Evolutionary conservation across 2,113 vertebrate species (phyloP).

Genomic region (Micronycteris hirsuta): DNA sequence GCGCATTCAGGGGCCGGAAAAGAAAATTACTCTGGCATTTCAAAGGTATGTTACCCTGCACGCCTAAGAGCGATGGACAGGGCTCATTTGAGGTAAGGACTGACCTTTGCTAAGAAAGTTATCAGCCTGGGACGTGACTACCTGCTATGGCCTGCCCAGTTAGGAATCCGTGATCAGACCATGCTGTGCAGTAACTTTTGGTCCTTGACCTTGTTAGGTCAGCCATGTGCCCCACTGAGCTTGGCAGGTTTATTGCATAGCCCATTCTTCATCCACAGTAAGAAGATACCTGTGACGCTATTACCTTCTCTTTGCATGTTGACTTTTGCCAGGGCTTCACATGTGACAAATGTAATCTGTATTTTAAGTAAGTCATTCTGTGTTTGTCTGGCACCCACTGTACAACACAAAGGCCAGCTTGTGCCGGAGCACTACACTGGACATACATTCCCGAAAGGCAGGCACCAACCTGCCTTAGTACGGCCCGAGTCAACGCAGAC

Average conservation of each 20-base stretch:
- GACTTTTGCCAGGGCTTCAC: not conserved
- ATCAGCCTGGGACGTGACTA: not conserved
- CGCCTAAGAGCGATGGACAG: not conserved
- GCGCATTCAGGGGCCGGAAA: no score
- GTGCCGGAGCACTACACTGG: not conserved
- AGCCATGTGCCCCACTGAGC: not conserved
- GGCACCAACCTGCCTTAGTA: not conserved
- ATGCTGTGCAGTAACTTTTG: not conserved
- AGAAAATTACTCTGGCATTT: not conserved
- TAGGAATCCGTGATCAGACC: not conserved
- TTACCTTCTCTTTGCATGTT: not conserved
- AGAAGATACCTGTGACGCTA: not conserved
- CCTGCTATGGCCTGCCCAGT: not conserved
- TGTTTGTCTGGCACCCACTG: not conserved
- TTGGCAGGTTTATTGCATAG: not conserved
- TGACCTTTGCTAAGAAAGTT: not conserved
- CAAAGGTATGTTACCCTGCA: not conserved
- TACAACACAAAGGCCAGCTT: not conserved
- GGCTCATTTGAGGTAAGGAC: not conserved
- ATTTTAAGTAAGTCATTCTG: not conserved
- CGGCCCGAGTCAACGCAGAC: not conserved
- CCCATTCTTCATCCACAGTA: not conserved
- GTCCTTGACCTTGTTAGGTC: not conserved
- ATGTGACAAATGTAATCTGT: not conserved
- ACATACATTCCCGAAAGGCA: not conserved